phyloP scores from a whole-genome alignment of 2,113 vertebrate genomes.

The Ailuropoda melanoleuca region DNA sequence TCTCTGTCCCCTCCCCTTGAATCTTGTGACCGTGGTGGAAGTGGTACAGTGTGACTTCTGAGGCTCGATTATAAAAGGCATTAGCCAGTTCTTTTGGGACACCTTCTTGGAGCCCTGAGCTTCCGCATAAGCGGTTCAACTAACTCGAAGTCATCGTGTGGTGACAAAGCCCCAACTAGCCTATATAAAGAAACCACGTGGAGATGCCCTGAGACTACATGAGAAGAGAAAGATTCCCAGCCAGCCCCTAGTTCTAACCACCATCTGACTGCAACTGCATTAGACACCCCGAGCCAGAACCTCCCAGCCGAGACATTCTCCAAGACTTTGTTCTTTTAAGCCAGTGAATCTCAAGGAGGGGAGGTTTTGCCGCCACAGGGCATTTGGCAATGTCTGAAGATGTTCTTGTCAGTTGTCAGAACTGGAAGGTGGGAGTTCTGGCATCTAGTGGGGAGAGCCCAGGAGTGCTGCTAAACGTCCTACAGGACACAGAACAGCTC shows the following conservation, averaged over 20 bases:
- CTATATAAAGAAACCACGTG: neutral
- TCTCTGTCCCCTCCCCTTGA: neutral
- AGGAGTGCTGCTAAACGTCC: neutral
- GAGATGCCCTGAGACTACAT: neutral
- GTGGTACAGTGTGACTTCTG: neutral
- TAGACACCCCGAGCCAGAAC: neutral
- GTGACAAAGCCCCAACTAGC: neutral
- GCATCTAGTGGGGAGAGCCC: neutral
- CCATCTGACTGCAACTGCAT: neutral
- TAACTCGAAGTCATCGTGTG: neutral
- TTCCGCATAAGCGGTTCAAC: neutral
- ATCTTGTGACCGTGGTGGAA: neutral
- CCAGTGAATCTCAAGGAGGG: neutral
- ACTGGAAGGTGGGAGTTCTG: neutral
- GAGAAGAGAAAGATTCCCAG: neutral
- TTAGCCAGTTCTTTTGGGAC: neutral
- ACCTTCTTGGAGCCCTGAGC: neutral
- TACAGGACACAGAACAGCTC: neutral
- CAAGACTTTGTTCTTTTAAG: neutral
- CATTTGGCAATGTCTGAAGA: neutral
- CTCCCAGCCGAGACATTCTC: neutral
- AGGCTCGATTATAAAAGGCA: neutral
- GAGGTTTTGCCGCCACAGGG: neutral
- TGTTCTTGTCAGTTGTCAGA: neutral
- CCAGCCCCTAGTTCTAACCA: neutral